phyloP scores from a whole-genome alignment of 1,140 invertebrate genomes.

The Listronotus bonariensis region DNA sequence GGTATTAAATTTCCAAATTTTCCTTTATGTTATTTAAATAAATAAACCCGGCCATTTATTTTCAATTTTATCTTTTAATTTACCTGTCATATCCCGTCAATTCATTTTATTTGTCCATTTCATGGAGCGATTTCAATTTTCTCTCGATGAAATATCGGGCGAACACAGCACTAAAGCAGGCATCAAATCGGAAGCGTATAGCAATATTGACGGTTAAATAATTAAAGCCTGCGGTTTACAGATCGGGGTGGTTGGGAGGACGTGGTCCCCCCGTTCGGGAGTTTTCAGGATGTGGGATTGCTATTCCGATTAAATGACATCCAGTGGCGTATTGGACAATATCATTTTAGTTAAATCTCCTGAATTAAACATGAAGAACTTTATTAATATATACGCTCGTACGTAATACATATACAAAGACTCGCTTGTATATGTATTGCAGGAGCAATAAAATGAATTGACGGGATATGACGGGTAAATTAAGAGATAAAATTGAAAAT shows the following conservation, averaged over 20 bases:
- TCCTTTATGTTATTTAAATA: too few relatives aligned
- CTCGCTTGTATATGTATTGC: too few relatives aligned
- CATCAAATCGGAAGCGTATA: conserved; percentile 34
- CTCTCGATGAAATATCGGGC: conserved; percentile 19
- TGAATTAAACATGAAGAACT: too few relatives aligned
- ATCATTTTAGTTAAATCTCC: too few relatives aligned
- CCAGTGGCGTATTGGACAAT: background rate
- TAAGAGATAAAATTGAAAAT: too few relatives aligned
- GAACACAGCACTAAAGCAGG: conserved; percentile 24
- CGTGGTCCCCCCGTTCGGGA: background rate
- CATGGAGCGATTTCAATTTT: conserved; percentile 29
- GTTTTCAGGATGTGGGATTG: background rate
- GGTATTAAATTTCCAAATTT: too few relatives aligned
- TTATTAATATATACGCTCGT: too few relatives aligned
- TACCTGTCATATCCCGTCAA: conserved; percentile 1
- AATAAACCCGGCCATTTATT: too few relatives aligned
- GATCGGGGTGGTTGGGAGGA: background rate
- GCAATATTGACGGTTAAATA: conserved; percentile 39
- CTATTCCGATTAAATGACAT: background rate
- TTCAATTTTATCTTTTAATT: too few relatives aligned
- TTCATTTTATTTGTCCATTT: conserved; percentile 14
- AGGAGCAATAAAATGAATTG: conserved; percentile 10
- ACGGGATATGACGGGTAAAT: background rate
- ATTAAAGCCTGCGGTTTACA: conserved; percentile 38
- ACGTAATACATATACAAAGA: too few relatives aligned